Conservation (phyloP, 2,113 vertebrate species). For the Natator depressus region DNA sequence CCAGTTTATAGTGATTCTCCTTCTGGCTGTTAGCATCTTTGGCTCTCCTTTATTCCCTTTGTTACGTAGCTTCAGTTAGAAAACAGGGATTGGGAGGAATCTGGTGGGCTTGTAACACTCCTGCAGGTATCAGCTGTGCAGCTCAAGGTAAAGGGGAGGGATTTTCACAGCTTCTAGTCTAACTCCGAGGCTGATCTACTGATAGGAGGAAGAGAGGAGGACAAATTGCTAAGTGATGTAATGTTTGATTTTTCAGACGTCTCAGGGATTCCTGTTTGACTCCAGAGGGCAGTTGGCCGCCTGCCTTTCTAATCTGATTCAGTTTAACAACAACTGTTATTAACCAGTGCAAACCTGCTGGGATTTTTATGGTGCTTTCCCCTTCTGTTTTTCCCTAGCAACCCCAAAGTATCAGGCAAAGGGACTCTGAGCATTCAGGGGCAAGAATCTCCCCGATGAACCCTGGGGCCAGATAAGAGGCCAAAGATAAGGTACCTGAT, state of each 20-base stretch:
- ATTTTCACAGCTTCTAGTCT: background rate
- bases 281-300: slow-evolving; percentile 18
- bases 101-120: slow-evolving; percentile 32
- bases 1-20: slow-evolving; percentile 43
- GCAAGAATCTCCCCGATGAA: background rate
- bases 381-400: background rate
- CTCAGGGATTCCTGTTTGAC: slow-evolving; percentile 71
- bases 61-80: background rate
- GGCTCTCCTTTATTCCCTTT: background rate
- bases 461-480: background rate
- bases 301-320: slow-evolving; percentile 35
- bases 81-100: slow-evolving; percentile 32
- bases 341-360: background rate
- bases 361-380: slow-evolving; percentile 3
- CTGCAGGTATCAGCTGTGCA: background rate
- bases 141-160: background rate
- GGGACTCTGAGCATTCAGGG: background rate
- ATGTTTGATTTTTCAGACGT: slow-evolving; percentile 57
- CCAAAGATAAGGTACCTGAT: background rate
- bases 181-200: background rate
- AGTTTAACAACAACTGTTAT: background rate
- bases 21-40: slow-evolving; percentile 23
- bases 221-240: background rate
- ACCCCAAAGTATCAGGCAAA: background rate
- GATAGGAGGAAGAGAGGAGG: slow-evolving; percentile 55